phyloP scores from a whole-genome alignment of 2,113 vertebrate genomes.

The Syrmaticus mikado region DNA sequence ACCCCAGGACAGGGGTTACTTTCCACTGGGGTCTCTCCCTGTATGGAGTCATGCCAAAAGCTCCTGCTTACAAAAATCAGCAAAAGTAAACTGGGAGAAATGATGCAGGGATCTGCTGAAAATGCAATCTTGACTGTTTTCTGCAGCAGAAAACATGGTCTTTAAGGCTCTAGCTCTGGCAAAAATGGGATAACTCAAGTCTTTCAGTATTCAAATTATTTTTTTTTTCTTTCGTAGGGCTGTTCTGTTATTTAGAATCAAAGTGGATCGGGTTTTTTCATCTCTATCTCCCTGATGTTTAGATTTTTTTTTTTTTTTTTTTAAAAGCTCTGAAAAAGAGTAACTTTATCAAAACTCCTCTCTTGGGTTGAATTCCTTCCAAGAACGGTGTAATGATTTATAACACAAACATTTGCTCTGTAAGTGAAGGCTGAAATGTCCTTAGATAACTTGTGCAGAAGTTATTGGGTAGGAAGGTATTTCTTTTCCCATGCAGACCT shows the following conservation, averaged over 20 bases:
- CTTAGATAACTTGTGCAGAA: conserved; percentile 42
- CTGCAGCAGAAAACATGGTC: background rate
- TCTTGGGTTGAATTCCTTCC: conserved; percentile 17
- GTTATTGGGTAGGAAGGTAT: conserved; percentile 4
- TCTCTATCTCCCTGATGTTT: background rate
- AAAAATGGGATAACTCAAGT: background rate
- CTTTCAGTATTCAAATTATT: background rate
- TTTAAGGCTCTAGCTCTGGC: background rate
- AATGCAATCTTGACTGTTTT: background rate
- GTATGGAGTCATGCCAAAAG: background rate
- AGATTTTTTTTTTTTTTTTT: too few relatives aligned
- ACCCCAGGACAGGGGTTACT: background rate
- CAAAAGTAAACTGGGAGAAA: background rate
- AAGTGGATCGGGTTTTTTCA: background rate
- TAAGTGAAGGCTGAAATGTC: conserved; percentile 41
- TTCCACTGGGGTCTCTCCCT: background rate
- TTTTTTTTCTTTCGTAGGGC: background rate
- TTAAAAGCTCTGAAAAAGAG: background rate
- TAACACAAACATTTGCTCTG: conserved; percentile 30
- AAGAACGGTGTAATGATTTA: conserved; percentile 24
- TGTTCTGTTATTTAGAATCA: background rate
- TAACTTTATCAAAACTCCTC: background rate
- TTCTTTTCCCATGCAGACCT: background rate
- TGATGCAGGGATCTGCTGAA: background rate
- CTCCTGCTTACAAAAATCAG: background rate